Conservation (phyloP, 37 sponge, comb jelly and placozoan genomes). For the Spongia lamella region DNA sequence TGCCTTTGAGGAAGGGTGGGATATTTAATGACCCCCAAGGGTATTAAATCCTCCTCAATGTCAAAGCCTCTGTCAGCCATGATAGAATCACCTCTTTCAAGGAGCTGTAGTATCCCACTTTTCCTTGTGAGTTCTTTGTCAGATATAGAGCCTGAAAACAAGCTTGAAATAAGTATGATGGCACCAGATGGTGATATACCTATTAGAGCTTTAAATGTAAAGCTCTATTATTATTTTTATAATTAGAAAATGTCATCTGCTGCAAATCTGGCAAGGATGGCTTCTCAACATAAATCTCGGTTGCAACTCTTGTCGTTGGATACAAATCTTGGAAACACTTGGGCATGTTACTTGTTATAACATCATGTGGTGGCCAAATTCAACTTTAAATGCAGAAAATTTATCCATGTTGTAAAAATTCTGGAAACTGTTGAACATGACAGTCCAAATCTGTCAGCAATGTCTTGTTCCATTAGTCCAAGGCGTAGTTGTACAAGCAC, state of each 20-base stretch:
- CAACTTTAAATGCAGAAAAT: slow-evolving; percentile 5
- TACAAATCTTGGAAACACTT: slow-evolving; percentile 26
- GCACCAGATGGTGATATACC: slow-evolving; percentile 52
- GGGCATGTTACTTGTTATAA: slow-evolving; percentile 28
- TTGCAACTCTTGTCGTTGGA: slow-evolving; percentile 30
- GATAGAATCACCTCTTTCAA: slow-evolving; percentile 46
- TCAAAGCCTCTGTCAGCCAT: slow-evolving; percentile 69
- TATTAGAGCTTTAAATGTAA: slow-evolving; percentile 47
- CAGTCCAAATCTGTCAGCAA: slow-evolving; percentile 27
- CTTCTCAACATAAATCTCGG: slow-evolving; percentile 50
- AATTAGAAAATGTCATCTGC: too few relatives aligned
- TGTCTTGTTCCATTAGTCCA: slow-evolving; percentile 28
- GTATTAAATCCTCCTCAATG: slow-evolving; percentile 53
- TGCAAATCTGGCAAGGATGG: slow-evolving; percentile 34
- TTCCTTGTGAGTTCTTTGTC: slow-evolving; percentile 45
- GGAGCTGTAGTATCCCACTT: slow-evolving; percentile 27
- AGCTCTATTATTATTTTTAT: too few relatives aligned
- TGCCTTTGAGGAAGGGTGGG: slow-evolving; percentile 59
- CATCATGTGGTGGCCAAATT: slow-evolving; percentile 30
- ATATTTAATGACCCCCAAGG: slow-evolving; percentile 49
- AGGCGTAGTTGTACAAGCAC: slow-evolving; percentile 19
- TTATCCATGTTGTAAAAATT: slow-evolving; percentile 37
- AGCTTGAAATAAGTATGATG: slow-evolving; percentile 30
- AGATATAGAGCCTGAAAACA: slow-evolving; percentile 50
- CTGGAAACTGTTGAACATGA: slow-evolving; percentile 32